Conservation (phyloP, 1,140 invertebrate species). For the Anastatus disparis region DNA sequence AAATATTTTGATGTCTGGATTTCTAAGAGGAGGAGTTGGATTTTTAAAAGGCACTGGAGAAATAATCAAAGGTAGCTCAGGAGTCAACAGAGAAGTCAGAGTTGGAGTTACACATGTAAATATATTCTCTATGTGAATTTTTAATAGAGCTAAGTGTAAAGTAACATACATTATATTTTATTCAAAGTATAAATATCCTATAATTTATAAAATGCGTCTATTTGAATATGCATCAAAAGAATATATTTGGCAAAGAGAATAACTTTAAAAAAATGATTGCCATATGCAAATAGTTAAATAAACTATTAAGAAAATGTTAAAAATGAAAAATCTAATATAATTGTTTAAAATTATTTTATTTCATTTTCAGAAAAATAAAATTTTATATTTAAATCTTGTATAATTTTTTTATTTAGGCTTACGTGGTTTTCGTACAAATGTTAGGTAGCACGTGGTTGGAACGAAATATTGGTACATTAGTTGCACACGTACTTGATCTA, state of each 20-base stretch:
- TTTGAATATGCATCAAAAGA: no score
- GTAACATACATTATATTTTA: no score
- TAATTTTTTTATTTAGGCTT: conserved; percentile 75
- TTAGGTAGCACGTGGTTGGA: conserved; percentile 95
- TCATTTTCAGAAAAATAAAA: not conserved
- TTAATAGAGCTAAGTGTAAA: not conserved
- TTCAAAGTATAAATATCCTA: no score
- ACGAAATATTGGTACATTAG: conserved; percentile 85
- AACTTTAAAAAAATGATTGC: no score
- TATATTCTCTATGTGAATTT: conserved; percentile 43
- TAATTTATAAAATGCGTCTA: no score
- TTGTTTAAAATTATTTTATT: conserved; percentile 16
- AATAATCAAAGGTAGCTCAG: conserved; percentile 94
- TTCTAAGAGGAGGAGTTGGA: conserved; percentile 91
- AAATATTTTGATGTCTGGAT: conserved; percentile 92
- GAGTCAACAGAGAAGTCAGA: conserved; percentile 93
- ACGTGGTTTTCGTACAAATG: conserved; percentile 92
- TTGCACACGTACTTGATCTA: conserved; percentile 91
- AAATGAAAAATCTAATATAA: no score
- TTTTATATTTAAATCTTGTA: no score
- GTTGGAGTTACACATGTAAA: conserved; percentile 94
- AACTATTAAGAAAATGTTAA: no score
- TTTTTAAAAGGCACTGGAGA: conserved; percentile 95
- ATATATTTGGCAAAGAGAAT: no score
- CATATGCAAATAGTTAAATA: no score